phyloP scores from a whole-genome alignment of 2,797 vertebrate species.

The Taenioides sp. region DNA sequence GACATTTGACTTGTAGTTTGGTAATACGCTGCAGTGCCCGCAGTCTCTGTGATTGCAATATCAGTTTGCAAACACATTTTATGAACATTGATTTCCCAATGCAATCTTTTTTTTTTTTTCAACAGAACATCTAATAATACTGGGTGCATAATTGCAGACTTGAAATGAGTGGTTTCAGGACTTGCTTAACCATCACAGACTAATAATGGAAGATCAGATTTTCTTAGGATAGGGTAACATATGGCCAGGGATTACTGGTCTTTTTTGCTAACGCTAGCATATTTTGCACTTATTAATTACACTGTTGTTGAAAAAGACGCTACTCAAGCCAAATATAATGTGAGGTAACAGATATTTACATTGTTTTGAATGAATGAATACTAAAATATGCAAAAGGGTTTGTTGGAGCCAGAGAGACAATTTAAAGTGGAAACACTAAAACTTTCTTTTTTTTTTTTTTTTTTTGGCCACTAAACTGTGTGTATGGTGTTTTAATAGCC shows the following conservation, averaged over 20 bases:
- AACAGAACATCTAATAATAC: background rate
- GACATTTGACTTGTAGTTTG: slow-evolving; percentile 31
- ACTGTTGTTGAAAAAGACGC: background rate
- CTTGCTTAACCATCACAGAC: background rate
- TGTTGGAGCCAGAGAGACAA: too few species aligned
- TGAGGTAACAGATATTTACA: background rate
- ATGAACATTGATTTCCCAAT: slow-evolving; percentile 6
- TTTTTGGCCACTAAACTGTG: too few species aligned
- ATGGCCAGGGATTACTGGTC: background rate
- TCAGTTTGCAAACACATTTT: slow-evolving; percentile 15
- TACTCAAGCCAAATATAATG: background rate
- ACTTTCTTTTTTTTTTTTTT: too few species aligned
- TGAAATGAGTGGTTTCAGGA: background rate
- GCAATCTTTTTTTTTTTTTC: background rate
- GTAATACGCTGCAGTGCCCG: slow-evolving; percentile 15
- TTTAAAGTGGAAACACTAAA: background rate
- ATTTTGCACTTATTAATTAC: background rate
- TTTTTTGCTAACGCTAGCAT: background rate
- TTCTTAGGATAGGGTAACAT: background rate
- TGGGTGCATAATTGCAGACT: background rate
- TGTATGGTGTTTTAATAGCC: too few species aligned
- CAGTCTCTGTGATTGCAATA: slow-evolving; percentile 9
- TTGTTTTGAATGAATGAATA: too few species aligned
- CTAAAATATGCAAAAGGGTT: too few species aligned
- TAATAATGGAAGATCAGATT: background rate